Evolutionary conservation across 2,113 vertebrate genomes (phyloP).

Genomic region (Dipodomys stephensi): DNA sequence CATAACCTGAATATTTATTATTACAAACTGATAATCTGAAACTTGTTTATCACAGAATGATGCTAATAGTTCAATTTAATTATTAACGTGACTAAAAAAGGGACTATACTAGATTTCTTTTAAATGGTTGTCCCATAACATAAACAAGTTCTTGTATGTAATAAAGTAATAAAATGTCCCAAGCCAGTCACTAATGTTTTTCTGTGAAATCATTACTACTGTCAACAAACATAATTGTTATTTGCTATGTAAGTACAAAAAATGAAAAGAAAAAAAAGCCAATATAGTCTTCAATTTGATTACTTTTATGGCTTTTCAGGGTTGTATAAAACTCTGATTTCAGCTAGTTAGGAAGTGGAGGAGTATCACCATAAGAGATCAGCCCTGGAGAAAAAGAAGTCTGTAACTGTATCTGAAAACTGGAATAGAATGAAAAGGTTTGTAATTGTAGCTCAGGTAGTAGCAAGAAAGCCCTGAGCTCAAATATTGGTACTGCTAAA

Average conservation of each 20-base stretch:
- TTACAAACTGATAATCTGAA: neutral
- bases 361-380: too few relatives aligned
- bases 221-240: slow-evolving; percentile 5
- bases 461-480: too few relatives aligned
- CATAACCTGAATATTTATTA: neutral
- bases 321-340: too few relatives aligned
- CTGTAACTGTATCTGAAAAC: too few relatives aligned
- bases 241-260: neutral
- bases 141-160: slow-evolving; percentile 25
- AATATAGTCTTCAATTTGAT: slow-evolving; percentile 10
- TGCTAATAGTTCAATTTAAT: slow-evolving; percentile 42
- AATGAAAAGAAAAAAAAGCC: neutral
- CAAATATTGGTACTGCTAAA: too few relatives aligned
- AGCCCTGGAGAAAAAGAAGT: too few relatives aligned
- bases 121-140: neutral
- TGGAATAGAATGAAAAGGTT: too few relatives aligned
- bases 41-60: slow-evolving; percentile 50
- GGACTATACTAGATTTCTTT: slow-evolving; percentile 2
- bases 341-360: too few relatives aligned
- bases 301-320: neutral
- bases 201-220: neutral
- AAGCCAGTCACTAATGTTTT: neutral
- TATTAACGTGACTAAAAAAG: neutral
- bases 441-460: too few relatives aligned
- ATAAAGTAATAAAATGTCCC: slow-evolving; percentile 20